A percentile compares a stretch with the other conserved stretches of the same genome.
These are phyloP conservation scores for Caenorhabditis sinica DNA, from an alignment of 2,888 invertebrate genomes.

Conservation along the genomic window DNA sequence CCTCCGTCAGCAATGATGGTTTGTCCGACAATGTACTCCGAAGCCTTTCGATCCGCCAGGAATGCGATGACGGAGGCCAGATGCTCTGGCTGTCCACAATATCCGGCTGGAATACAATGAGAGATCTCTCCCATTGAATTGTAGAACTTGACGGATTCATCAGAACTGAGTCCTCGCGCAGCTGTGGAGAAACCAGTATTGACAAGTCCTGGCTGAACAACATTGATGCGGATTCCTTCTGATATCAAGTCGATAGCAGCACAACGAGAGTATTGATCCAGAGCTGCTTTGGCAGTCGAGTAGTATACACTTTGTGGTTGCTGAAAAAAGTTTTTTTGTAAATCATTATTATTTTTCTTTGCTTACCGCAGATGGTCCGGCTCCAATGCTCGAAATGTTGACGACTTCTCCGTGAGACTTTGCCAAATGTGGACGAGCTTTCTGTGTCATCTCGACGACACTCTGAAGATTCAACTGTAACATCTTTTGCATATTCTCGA, in stretches of 20 bases:
- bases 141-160: constrained; percentile 22
- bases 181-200: constrained; percentile 25
- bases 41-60: constrained; percentile 55
- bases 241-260: constrained; percentile 36
- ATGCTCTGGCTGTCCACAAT: constrained; percentile 55
- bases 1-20: constrained; percentile 54
- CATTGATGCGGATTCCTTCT: constrained; percentile 52
- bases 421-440: constrained; percentile 51
- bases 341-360: not conserved
- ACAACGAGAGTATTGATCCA: constrained; percentile 51
- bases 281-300: constrained; percentile 46
- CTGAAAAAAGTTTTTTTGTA: constrained; percentile 5
- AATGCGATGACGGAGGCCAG: constrained; percentile 62
- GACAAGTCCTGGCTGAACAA: constrained; percentile 27
- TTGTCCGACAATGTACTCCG: constrained; percentile 66
- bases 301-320: constrained; percentile 36
- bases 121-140: constrained; percentile 15
- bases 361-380: constrained; percentile 6
- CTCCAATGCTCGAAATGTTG: constrained; percentile 61
- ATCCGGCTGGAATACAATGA: constrained; percentile 44
- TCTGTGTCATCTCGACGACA: constrained; percentile 41
- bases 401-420: constrained; percentile 62
- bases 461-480: constrained; percentile 42
- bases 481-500: constrained; percentile 37
- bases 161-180: constrained; percentile 16